Percentiles rank a stretch among this genome's conserved stretches.
These are phyloP conservation scores for Gandaritis pyraliata DNA, from an alignment of 2,888 invertebrate species.

Conservation along the genomic window DNA sequence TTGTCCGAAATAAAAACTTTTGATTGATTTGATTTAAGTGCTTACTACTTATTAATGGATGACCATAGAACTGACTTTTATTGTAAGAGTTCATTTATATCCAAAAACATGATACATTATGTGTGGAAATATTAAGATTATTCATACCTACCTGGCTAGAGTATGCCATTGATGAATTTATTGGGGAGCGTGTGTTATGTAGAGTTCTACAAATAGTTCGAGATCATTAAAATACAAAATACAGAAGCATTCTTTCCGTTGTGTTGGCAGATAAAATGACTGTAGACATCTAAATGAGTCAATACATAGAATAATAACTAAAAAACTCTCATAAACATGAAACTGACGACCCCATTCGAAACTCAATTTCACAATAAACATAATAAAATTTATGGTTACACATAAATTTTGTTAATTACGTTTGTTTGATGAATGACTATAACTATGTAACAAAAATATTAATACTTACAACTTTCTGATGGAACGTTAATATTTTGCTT, in stretches of 20 bases:
- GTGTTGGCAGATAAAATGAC: constrained; percentile 15
- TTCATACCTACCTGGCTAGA: too few relatives aligned
- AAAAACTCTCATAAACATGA: constrained; percentile 38
- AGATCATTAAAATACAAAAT: constrained; percentile 8
- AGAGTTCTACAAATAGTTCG: not conserved
- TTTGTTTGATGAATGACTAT: constrained; percentile 67
- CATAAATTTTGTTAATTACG: constrained; percentile 81
- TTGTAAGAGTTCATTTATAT: too few relatives aligned
- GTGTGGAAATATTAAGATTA: too few relatives aligned
- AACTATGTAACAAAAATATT: constrained; percentile 68
- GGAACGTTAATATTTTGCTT: not conserved
- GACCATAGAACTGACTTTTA: too few relatives aligned
- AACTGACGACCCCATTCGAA: constrained; percentile 62
- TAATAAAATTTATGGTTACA: constrained; percentile 68
- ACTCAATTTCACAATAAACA: constrained; percentile 54
- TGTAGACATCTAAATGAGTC: constrained; percentile 11
- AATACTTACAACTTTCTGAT: too few relatives aligned
- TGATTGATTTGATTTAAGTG: too few relatives aligned
- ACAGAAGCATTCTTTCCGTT: constrained; percentile 3
- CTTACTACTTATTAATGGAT: too few relatives aligned
- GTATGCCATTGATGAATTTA: too few relatives aligned
- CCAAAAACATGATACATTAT: too few relatives aligned
- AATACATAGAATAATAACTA: constrained; percentile 10
- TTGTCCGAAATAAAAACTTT: too few relatives aligned
- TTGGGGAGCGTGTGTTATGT: not conserved